These are phyloP conservation scores for Malurus cyaneus DNA, from an alignment of 2,113 vertebrate genomes.

Conservation along the genomic window DNA sequence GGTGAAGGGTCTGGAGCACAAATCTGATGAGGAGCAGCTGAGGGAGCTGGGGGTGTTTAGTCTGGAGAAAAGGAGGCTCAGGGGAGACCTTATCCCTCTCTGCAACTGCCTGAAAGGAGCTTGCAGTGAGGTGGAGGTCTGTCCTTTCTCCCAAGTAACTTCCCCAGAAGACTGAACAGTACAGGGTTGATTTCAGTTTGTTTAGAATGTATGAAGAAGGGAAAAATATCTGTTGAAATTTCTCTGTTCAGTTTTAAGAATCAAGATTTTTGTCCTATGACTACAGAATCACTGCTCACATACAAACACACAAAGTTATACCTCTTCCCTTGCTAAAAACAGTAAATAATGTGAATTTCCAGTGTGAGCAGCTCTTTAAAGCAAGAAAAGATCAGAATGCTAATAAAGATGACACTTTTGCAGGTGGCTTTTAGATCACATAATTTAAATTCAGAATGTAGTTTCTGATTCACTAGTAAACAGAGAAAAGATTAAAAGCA, in stretches of 20 bases:
- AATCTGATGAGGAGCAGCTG: not conserved
- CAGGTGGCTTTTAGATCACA: not conserved
- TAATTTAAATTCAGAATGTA: not conserved
- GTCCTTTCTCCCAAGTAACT: not conserved
- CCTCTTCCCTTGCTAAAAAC: not conserved
- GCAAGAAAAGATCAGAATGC: not conserved
- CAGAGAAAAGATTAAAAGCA: conserved; percentile 16
- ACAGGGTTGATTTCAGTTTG: not conserved
- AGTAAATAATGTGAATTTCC: not conserved
- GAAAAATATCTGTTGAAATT: not conserved
- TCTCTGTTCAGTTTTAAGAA: not conserved
- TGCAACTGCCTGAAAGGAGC: not conserved
- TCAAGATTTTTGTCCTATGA: not conserved
- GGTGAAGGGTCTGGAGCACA: not conserved
- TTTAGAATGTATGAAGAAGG: not conserved
- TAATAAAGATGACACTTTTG: not conserved
- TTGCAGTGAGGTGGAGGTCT: not conserved
- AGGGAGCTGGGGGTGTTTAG: not conserved
- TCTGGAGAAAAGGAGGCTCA: not conserved
- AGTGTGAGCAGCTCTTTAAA: not conserved
- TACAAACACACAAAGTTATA: not conserved
- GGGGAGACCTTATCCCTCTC: not conserved
- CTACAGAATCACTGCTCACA: not conserved
- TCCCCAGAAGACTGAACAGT: not conserved
- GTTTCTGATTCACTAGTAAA: conserved; percentile 22